Base-by-base conservation (phyloP, 2,797 vertebrate species). In the Myiotriccus ornatus region DNA sequence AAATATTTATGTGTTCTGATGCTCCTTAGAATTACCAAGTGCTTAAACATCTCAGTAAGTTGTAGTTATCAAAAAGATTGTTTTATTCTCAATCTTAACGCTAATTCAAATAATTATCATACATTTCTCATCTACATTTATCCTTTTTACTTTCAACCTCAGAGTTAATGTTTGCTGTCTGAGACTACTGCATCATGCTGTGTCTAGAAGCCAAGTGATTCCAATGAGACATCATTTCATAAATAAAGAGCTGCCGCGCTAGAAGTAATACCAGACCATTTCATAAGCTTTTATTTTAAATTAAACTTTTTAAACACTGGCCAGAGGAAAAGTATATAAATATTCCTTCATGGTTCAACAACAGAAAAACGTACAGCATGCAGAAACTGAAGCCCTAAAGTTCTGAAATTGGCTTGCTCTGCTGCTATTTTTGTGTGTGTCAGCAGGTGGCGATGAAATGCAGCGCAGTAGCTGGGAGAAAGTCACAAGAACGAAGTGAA, bases 391-490 rank as follows among this genome's bases (percentile, higher is more conserved):
- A n/a, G 28, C 19, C n/a, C 14, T 9, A 1, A 4, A 21, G 65
- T 39, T 22, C 37, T 35, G 47, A 0, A 22, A 1, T 12, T 4
- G 22, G 28, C 17, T 71, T 19, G 6, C 71, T 89, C 21, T 44
- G 41, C 20, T 92, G 96, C 92, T 82, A 1, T 95, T 82, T 86
- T 17, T 17, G 2, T 41, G 0, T n/a, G 2, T 60, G 87, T 65
- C 97, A 95, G 96, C 50, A 97, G 97, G 85, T 97, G 97, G 96
- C 63, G 85, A 63, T 95, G 85, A 87, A 96, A 91, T 84, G 73
- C 95, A 97, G 59, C 0, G 17, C 25, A 90, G 68, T 10, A 18
- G 7, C 23, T 20, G 7, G 35, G 28, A 64, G 21, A 53, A 1
- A 43, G 37, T 18, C 12, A 2, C 24, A 6, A 9, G 1, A 23